These are phyloP conservation scores for Platichthys flesus DNA, from an alignment of 2,113 vertebrate species.

Conservation along the genomic window DNA sequence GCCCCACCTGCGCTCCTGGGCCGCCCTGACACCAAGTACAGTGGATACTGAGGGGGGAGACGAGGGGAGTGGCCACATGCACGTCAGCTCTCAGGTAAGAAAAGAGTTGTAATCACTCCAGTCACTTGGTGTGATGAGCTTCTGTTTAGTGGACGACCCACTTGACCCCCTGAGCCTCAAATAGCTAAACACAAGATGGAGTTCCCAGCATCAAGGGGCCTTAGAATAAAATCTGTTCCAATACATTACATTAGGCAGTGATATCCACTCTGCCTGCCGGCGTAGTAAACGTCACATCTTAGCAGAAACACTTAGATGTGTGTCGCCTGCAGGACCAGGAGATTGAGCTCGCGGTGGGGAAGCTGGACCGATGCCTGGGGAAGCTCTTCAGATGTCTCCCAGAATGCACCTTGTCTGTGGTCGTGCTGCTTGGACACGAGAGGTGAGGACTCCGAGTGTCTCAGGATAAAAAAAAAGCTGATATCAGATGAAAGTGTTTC, in stretches of 20 bases:
- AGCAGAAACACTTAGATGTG: no score
- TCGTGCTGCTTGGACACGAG: slow-evolving; percentile 83
- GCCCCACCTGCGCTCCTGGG: slow-evolving; percentile 83
- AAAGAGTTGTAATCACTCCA: neutral
- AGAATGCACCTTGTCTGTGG: slow-evolving; percentile 83
- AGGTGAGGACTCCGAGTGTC: slow-evolving; percentile 72
- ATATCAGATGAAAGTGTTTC: neutral
- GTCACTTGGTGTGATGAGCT: no score
- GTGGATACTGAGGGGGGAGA: slow-evolving; percentile 22
- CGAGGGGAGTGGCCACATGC: slow-evolving; percentile 13
- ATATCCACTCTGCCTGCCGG: no score
- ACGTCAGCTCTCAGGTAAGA: slow-evolving; percentile 30
- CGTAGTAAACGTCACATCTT: no score
- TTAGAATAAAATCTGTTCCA: no score
- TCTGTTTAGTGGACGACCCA: no score
- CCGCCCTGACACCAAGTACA: slow-evolving; percentile 20
- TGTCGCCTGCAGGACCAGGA: slow-evolving; percentile 73
- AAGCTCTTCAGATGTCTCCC: slow-evolving; percentile 85
- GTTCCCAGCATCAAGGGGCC: no score
- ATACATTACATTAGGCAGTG: no score
- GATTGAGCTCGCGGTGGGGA: slow-evolving; percentile 75
- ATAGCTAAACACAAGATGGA: no score
- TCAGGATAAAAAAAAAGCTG: neutral
- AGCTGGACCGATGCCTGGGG: slow-evolving; percentile 80
- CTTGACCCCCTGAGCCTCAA: neutral